A percentile compares a stretch with the other conserved stretches of the same genome.
phyloP scores from a whole-genome alignment of 2,113 vertebrate species.

The Pluvianellus socialis region DNA sequence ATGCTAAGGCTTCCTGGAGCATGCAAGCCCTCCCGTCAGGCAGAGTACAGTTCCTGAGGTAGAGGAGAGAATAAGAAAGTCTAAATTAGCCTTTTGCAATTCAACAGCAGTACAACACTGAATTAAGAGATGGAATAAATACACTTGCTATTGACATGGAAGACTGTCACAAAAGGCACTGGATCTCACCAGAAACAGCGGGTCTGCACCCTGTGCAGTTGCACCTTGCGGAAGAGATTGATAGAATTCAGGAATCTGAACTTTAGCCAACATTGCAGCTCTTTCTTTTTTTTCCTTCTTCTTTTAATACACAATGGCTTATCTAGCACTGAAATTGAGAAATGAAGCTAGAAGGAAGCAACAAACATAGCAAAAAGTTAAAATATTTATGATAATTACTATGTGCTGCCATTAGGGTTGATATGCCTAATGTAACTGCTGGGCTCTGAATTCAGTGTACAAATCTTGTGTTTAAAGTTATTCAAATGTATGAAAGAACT shows the following conservation, averaged over 20 bases:
- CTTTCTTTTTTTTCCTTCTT: too few species aligned
- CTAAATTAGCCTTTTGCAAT: not conserved
- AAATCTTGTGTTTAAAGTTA: not conserved
- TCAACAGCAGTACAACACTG: not conserved
- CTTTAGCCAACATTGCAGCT: not conserved
- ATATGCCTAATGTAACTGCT: not conserved
- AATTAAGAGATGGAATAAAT: not conserved
- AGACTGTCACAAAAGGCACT: not conserved
- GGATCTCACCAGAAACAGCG: not conserved
- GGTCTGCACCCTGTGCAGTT: not conserved
- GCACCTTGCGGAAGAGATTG: not conserved
- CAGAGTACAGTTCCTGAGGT: not conserved
- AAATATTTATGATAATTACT: not conserved
- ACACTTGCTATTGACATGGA: not conserved
- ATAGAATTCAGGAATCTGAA: not conserved
- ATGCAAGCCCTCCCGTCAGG: not conserved
- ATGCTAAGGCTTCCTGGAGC: not conserved
- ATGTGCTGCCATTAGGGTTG: not conserved
- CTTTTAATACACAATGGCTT: not conserved
- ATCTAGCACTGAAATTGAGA: not conserved
- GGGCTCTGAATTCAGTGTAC: not conserved
- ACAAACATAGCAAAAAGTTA: not conserved
- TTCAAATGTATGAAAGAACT: conserved; percentile 3
- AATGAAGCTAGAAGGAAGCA: not conserved
- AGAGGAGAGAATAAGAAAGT: not conserved